A percentile compares a stretch with the other conserved stretches of the same genome.
These are phyloP conservation scores for Trinorchestia longiramus DNA, from an alignment of 1,140 invertebrate species.

Conservation along the genomic window DNA sequence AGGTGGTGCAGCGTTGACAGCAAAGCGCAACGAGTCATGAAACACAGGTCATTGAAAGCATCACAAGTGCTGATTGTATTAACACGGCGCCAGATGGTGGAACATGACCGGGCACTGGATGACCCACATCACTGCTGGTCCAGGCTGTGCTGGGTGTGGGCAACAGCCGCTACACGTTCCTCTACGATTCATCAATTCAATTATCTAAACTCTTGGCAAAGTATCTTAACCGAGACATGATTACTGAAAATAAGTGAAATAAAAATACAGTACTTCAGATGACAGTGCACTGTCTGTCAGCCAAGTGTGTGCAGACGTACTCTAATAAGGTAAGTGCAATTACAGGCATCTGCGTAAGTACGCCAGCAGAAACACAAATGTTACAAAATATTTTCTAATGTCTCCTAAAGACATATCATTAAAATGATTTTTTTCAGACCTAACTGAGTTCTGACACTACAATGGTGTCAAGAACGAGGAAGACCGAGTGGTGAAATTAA, in stretches of 20 bases:
- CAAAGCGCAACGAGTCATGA: background rate
- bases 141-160: background rate
- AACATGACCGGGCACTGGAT: background rate
- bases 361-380: background rate
- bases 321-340: background rate
- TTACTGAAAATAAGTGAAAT: background rate
- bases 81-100: constrained; percentile 11
- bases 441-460: background rate
- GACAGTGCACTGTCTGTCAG: background rate
- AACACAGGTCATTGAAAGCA: background rate
- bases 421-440: background rate
- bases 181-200: background rate
- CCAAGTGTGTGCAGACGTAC: background rate
- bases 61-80: background rate
- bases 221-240: too few species aligned
- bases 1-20: background rate
- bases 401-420: background rate
- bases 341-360: background rate
- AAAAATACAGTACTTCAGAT: background rate
- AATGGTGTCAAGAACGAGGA: background rate
- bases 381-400: background rate
- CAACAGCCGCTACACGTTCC: background rate
- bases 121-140: background rate
- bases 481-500: background rate
- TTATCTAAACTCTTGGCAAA: background rate